These are phyloP conservation scores for Oncopodura yosiiana DNA, from an alignment of 1,140 invertebrate genomes.

Conservation along the genomic window DNA sequence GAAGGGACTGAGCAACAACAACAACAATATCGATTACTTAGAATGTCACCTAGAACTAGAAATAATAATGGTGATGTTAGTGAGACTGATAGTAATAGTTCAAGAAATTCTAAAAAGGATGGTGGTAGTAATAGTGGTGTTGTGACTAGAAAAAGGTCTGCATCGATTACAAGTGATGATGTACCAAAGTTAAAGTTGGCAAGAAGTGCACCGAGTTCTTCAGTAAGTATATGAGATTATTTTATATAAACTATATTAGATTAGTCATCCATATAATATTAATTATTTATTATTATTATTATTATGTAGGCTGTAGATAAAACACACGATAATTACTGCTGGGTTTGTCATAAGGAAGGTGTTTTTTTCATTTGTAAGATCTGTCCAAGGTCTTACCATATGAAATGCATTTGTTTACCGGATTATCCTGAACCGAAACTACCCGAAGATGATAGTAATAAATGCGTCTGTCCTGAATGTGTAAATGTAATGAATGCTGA, in stretches of 20 bases:
- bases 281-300: background rate
- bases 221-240: background rate
- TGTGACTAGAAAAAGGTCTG: slow-evolving; percentile 25
- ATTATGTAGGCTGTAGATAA: background rate
- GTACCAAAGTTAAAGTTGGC: slow-evolving; percentile 24
- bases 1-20: background rate
- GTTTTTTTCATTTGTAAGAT: slow-evolving; percentile 59
- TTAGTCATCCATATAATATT: background rate
- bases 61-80: background rate
- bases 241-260: background rate
- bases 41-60: too few species aligned
- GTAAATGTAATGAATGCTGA: slow-evolving; percentile 65
- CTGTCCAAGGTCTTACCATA: slow-evolving; percentile 77
- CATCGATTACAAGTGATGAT: slow-evolving; percentile 27
- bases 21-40: too few species aligned
- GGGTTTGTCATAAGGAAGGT: slow-evolving; percentile 69
- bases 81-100: background rate
- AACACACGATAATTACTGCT: slow-evolving; percentile 66
- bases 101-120: background rate
- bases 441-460: slow-evolving; percentile 47
- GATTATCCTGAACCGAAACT: slow-evolving; percentile 34
- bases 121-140: background rate
- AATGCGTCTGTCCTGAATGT: slow-evolving; percentile 84
- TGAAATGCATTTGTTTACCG: slow-evolving; percentile 52
- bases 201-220: slow-evolving; percentile 23